Evolutionary conservation across 2,888 invertebrate species (phyloP), one percentile per base, ranked within the genome.

Genomic region (Anagyrus pseudococci): DNA sequence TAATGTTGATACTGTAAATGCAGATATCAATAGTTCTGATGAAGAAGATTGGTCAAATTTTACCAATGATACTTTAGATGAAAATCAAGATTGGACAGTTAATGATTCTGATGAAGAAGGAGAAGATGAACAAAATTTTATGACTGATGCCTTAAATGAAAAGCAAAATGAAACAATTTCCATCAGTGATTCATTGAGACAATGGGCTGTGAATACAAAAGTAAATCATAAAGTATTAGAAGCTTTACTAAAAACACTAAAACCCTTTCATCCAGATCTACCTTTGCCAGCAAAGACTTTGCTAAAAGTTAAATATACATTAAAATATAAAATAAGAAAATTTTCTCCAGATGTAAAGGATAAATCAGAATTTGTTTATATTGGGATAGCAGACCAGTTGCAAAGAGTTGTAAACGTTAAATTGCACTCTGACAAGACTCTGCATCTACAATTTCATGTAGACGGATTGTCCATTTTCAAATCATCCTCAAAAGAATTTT

Each of bases 341-440:
- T 20, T 43, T 17, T 22, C 20, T 46, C 46, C 46, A 22, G 6
- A 46, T 22, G 22, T 23, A 22, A 4, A 43, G 17, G 25, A 47
- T 47, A 13, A 25, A n/a, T 47, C 25, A 6, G 10, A 47, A 20
- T 47, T 4, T 25, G 47, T 47, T 23, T 25, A 23, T n/a, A 22
- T 47, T 47, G 47, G 47, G 1, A 22, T 47, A 10, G n/a, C 7
- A 4, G 10, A 25, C 10, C 10, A 10, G 2, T n/a, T 47, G 4
- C 13, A 47, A 25, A 46, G 10, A 25, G 23, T 66, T n/a, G 67
- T 70, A 29, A 4, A 17, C 17, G 4, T 43, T 4, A 3, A 43
- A 2, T 8, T 17, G 7, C 17, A 46, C 13, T 22, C 2, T 13
- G 8, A 2, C 8, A 20, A 23, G 20, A 23, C 10, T 20, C 2